phyloP scores from a whole-genome alignment of 1,140 invertebrate species.

The Piezodorus guildinii region DNA sequence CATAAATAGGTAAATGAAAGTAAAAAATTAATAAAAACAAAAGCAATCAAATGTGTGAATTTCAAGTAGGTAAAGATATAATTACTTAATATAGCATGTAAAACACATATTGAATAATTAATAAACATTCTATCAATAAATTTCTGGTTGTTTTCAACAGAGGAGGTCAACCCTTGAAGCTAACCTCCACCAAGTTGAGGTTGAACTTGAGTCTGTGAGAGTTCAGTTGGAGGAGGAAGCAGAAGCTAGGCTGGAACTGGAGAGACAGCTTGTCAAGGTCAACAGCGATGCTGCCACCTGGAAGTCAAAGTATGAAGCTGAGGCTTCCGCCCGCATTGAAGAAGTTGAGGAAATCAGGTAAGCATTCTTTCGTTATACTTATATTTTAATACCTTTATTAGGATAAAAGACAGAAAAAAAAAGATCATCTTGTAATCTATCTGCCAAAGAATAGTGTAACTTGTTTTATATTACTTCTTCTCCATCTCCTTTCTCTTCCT shows the following conservation, averaged over 20 bases:
- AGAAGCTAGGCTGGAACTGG: conserved; percentile 84
- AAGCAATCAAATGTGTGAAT: no score
- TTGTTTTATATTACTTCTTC: no score
- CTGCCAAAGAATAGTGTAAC: no score
- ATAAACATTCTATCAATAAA: no score
- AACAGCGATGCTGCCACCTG: conserved; percentile 79
- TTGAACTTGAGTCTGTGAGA: conserved; percentile 83
- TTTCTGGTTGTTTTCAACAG: conserved; percentile 31
- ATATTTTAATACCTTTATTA: background rate
- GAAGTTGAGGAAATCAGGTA: conserved; percentile 83
- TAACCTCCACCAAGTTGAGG: conserved; percentile 76
- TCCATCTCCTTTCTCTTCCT: no score
- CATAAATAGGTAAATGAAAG: no score
- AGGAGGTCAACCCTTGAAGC: conserved; percentile 79
- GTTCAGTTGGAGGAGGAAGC: conserved; percentile 92
- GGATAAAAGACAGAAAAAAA: no score
- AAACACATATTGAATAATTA: background rate
- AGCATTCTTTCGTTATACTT: conserved; percentile 9
- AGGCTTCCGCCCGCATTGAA: conserved; percentile 77
- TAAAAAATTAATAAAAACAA: no score
- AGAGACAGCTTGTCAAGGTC: conserved; percentile 84
- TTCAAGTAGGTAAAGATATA: no score
- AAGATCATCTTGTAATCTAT: no score
- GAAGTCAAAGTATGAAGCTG: conserved; percentile 86
- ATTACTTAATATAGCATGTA: no score